These are phyloP conservation scores for Acanthopleura granulata DNA, from an alignment of 2,888 invertebrate genomes.

Conservation along the genomic window DNA sequence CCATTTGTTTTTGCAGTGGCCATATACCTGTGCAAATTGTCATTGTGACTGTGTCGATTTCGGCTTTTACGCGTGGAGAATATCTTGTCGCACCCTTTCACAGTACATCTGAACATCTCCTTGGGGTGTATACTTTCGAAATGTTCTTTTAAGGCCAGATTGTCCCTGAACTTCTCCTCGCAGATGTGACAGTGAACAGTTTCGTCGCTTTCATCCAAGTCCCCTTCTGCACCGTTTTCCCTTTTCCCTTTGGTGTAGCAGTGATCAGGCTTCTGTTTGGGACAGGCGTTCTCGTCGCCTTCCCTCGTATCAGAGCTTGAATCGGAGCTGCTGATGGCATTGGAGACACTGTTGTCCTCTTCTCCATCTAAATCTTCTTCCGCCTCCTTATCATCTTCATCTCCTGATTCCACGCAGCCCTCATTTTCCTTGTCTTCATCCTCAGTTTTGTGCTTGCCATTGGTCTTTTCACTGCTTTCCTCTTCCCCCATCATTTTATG, in stretches of 20 bases:
- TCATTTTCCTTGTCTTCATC: slow-evolving; percentile 27
- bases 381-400: slow-evolving; percentile 34
- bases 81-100: slow-evolving; percentile 82
- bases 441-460: slow-evolving; percentile 14
- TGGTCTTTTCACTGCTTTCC: slow-evolving; percentile 16
- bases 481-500: slow-evolving; percentile 79
- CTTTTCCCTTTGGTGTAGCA: slow-evolving; percentile 54
- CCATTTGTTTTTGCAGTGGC: slow-evolving; percentile 37
- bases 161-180: slow-evolving; percentile 76
- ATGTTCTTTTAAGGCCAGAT: slow-evolving; percentile 79
- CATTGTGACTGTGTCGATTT: slow-evolving; percentile 82
- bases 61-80: slow-evolving; percentile 84
- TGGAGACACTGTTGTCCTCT: not conserved
- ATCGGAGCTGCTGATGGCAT: not conserved
- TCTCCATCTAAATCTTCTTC: slow-evolving; percentile 33
- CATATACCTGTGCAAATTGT: slow-evolving; percentile 71
- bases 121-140: slow-evolving; percentile 79
- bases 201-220: slow-evolving; percentile 72
- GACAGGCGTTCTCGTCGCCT: slow-evolving; percentile 18
- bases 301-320: slow-evolving; percentile 9
- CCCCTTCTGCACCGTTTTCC: slow-evolving; percentile 28
- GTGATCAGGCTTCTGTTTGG: slow-evolving; percentile 20
- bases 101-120: slow-evolving; percentile 82
- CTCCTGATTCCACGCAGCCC: slow-evolving; percentile 30
- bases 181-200: slow-evolving; percentile 81